These are phyloP conservation scores for Lucilia cuprina DNA, from an alignment of 1,140 invertebrate species.

Conservation along the genomic window DNA sequence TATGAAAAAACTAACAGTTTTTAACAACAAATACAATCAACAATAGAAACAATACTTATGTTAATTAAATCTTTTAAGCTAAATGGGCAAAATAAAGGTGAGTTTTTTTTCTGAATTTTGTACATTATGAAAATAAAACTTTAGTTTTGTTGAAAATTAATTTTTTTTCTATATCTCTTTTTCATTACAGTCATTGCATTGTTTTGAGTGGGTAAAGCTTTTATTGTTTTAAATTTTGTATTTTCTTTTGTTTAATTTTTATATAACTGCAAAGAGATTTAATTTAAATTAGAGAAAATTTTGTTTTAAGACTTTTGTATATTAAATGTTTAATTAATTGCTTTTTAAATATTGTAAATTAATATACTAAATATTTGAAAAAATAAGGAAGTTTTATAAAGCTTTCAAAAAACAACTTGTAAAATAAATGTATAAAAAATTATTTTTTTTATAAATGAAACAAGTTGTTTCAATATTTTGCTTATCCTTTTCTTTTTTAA, in stretches of 20 bases:
- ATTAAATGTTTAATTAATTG: not conserved
- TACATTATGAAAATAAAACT: too few species aligned
- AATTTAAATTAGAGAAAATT: not conserved
- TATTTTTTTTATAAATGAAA: too few species aligned
- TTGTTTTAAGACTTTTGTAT: not conserved
- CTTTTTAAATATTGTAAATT: not conserved
- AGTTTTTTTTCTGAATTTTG: not conserved
- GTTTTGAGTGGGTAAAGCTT: not conserved
- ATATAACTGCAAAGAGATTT: not conserved
- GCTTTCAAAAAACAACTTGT: not conserved
- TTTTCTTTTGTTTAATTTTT: not conserved
- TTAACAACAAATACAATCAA: not conserved
- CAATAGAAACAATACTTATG: slow-evolving; percentile 22
- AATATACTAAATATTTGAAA: too few species aligned
- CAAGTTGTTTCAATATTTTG: too few species aligned
- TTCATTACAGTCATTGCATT: not conserved
- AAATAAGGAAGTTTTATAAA: not conserved
- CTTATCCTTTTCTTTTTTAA: too few species aligned
- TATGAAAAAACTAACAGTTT: too few species aligned
- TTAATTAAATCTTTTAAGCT: slow-evolving; percentile 34
- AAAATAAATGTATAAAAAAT: not conserved
- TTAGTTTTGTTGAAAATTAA: not conserved
- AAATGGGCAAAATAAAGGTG: slow-evolving; percentile 24
- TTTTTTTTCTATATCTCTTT: not conserved
- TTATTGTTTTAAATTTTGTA: not conserved